phyloP scores from a whole-genome alignment of 2,113 vertebrate species.

The Syngnathoides biaculeatus region DNA sequence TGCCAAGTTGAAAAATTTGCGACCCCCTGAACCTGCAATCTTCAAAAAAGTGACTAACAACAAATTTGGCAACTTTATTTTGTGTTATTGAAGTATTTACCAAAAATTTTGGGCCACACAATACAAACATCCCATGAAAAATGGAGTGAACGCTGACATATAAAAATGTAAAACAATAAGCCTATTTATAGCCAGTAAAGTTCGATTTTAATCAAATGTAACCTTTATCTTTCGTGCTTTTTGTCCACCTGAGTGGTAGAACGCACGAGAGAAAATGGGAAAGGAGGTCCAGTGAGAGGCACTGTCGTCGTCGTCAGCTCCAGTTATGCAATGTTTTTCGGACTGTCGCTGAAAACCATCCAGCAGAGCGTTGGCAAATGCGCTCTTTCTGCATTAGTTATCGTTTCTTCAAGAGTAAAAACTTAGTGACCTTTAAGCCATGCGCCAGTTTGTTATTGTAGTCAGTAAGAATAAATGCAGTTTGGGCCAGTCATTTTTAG shows the following conservation, averaged over 20 bases:
- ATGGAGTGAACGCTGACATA: too few relatives aligned
- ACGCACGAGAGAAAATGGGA: neutral
- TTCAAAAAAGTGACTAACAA: neutral
- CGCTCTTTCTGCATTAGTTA: neutral
- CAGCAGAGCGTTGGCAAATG: slow-evolving; percentile 2
- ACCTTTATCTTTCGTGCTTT: neutral
- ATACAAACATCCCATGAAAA: too few relatives aligned
- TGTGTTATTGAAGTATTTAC: too few relatives aligned
- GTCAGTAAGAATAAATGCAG: slow-evolving; percentile 1
- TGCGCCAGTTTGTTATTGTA: slow-evolving; percentile 3
- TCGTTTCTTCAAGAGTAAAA: neutral
- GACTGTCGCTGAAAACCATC: neutral
- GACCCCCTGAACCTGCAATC: neutral
- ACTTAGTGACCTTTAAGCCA: neutral
- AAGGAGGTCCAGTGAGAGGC: neutral
- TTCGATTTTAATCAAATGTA: neutral
- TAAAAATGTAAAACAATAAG: neutral
- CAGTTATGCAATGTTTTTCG: neutral
- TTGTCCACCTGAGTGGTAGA: neutral
- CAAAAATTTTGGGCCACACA: too few relatives aligned
- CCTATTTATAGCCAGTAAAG: neutral
- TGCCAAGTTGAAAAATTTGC: neutral
- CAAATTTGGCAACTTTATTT: neutral
- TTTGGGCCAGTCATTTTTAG: neutral
- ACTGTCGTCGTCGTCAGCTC: neutral